Base-by-base conservation (phyloP, 1,140 invertebrate species). In the Tetramorium alpestre region DNA sequence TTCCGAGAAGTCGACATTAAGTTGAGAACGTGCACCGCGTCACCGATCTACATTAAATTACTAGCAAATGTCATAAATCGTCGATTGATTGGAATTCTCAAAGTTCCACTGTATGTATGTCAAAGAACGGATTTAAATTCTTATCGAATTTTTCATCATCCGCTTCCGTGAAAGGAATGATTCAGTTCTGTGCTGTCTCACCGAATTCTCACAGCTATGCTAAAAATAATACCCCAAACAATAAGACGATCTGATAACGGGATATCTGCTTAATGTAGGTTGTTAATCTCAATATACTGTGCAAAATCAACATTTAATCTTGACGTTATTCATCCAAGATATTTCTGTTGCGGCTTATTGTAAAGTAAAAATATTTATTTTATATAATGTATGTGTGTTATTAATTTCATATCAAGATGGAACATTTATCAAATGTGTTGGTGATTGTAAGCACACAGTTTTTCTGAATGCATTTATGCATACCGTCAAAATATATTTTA, bases 1-100 rank as follows among this genome's bases (percentile, higher is more conserved):
- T 81, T 72, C 22, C 67, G 25, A 73, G 80, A 82, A 73, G 47
- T 72, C 11, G 67, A 73, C 67, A 60, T 82, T 73, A 82, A 82
- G 1, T 58, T 10, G 41, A 60, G 41, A 75, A 73, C 69, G 25
- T 62, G 25, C 11, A 25, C 10, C n/a, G 18, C n/a, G 18, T 75
- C 41, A 82, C 41, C 18, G 10, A 84, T 49, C 69, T 60, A 75
- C 5, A 54, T 56, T 60, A 38, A 84, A 62, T 75, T 75, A 75
- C 13, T 47, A 25, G 18, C 18, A 2, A 25, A 73, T 73, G 13
- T 69, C 80, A 51, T 41, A 73, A 54, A 84, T 82, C 38, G 51
- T 41, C 51, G 38, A 60, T 84, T 28, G 44, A 84, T 82, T 47
- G 41, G 16, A 18, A 84, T 84, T 60, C 54, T 84, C 13, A n/a